These are phyloP conservation scores for Gallinago undulata DNA, from an alignment of 2,113 vertebrate species.

Conservation along the genomic window DNA sequence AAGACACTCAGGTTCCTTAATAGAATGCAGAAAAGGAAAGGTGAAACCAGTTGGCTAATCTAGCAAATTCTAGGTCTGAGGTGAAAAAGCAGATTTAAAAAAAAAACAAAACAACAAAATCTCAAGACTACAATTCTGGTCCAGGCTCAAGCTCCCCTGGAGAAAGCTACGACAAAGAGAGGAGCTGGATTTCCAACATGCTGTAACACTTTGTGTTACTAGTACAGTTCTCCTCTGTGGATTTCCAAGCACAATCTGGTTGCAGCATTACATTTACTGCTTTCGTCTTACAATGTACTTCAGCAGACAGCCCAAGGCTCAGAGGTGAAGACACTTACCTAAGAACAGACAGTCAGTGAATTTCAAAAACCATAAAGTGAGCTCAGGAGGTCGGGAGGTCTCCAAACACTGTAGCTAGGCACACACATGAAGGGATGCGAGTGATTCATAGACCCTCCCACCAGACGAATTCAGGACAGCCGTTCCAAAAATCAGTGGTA, in stretches of 20 bases:
- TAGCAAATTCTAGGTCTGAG: not conserved
- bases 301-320: not conserved
- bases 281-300: not conserved
- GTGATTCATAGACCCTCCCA: not conserved
- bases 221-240: not conserved
- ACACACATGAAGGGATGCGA: not conserved
- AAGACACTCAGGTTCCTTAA: constrained; percentile 9
- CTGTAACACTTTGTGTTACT: not conserved
- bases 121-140: not conserved
- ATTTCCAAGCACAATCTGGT: not conserved
- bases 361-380: not conserved
- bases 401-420: not conserved
- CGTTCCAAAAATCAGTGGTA: not conserved
- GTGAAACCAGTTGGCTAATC: constrained; percentile 29
- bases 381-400: not conserved
- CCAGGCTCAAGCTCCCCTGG: not conserved
- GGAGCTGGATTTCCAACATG: not conserved
- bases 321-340: not conserved
- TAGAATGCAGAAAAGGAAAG: not conserved
- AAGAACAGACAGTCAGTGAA: not conserved
- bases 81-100: not conserved
- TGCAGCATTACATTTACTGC: not conserved
- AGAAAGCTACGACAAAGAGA: not conserved
- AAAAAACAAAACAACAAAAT: not conserved
- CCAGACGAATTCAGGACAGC: not conserved